Percentiles rank a stretch among this genome's conserved stretches.
These are phyloP conservation scores for Poecile atricapillus DNA, from an alignment of 2,113 vertebrate genomes.

Conservation along the genomic window DNA sequence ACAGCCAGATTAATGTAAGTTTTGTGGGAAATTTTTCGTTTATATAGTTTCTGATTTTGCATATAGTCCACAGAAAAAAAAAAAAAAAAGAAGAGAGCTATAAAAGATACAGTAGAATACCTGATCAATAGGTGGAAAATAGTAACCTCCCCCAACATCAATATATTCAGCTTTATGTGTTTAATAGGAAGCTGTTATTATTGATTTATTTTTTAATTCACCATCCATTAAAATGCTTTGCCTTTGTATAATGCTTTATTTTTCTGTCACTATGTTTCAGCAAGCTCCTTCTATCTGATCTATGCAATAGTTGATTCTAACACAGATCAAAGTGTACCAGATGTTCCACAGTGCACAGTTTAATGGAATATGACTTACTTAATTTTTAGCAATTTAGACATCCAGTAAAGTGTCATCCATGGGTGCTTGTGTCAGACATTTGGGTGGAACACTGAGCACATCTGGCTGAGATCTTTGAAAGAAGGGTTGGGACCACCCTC, in stretches of 20 bases:
- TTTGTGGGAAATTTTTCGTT: background rate
- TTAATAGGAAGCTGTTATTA: background rate
- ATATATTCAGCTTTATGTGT: background rate
- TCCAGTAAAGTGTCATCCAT: background rate
- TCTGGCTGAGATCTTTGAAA: background rate
- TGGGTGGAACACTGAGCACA: background rate
- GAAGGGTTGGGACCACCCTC: background rate
- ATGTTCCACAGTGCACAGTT: background rate
- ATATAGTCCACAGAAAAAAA: background rate
- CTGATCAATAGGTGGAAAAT: background rate
- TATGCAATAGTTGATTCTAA: background rate
- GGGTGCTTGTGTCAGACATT: background rate
- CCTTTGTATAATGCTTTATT: background rate
- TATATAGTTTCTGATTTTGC: background rate
- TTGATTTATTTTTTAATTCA: background rate
- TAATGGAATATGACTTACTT: background rate
- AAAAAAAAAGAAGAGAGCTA: background rate
- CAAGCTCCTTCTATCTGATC: background rate
- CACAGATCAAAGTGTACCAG: background rate
- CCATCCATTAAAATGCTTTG: background rate
- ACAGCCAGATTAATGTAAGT: background rate
- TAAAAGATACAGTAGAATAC: background rate
- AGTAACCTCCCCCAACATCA: fast-evolving
- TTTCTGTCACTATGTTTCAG: background rate
- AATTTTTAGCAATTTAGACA: constrained; percentile 8